Conservation (phyloP, 2,113 vertebrate species). For the Falcunculus frontatus region DNA sequence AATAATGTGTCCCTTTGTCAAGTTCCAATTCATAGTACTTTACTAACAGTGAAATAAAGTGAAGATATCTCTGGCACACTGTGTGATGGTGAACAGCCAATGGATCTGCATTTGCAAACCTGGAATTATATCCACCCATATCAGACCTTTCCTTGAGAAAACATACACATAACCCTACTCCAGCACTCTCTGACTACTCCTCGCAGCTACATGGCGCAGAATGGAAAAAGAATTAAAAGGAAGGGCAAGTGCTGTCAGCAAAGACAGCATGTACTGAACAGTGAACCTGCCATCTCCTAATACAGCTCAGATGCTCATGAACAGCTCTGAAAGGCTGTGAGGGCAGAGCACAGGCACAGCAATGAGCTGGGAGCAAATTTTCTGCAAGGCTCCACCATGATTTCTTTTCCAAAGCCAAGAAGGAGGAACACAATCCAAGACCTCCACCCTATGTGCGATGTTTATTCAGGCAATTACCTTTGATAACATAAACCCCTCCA, state of each 20-base stretch:
- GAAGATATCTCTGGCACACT: background rate
- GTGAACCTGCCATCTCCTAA: background rate
- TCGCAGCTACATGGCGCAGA: background rate
- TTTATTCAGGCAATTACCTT: background rate
- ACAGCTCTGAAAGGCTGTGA: background rate
- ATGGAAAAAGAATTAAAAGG: background rate
- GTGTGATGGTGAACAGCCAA: background rate
- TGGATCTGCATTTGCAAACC: background rate
- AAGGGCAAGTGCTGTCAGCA: background rate
- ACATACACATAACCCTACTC: accelerated
- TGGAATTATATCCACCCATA: background rate
- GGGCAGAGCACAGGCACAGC: background rate
- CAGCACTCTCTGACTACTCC: background rate
- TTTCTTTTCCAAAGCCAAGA: background rate
- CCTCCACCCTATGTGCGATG: background rate
- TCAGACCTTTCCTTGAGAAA: background rate
- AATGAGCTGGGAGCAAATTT: background rate
- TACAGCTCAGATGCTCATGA: background rate
- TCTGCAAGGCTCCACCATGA: background rate
- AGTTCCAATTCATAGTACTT: background rate
- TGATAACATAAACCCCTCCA: background rate
- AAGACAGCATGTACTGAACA: background rate
- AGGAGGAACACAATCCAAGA: background rate
- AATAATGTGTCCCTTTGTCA: background rate
- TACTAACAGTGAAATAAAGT: background rate